Evolutionary conservation across 2,888 invertebrate genomes (phyloP).

Genomic region (Ornithoptera alexandrae): DNA sequence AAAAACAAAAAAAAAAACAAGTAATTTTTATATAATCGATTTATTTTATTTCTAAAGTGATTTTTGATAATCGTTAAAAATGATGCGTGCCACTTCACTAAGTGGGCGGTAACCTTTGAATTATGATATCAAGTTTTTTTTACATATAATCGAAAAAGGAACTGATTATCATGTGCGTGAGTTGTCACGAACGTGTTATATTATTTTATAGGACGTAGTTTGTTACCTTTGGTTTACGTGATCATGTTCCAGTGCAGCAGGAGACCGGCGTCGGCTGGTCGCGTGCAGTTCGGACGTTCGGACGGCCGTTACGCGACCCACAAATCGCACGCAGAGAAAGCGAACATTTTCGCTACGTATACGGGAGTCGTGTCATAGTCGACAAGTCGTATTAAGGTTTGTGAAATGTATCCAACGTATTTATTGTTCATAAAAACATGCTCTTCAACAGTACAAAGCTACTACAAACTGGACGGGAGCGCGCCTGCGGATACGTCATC

Average conservation of each 20-base stretch:
- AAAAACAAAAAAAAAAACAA: no score
- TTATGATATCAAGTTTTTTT: no score
- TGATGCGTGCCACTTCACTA: no score
- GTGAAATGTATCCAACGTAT: background rate
- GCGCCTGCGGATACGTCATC: no score
- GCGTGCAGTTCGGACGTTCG: constrained; percentile 23
- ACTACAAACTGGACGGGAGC: background rate
- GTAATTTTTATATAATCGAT: no score
- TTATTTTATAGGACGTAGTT: no score
- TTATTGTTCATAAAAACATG: background rate
- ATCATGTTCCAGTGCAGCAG: background rate
- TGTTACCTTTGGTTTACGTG: background rate
- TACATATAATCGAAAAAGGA: no score
- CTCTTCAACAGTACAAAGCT: background rate
- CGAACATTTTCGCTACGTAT: constrained; percentile 46
- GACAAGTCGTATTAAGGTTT: background rate
- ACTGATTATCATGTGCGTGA: no score
- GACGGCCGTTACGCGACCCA: constrained; percentile 53
- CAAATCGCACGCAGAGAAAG: constrained; percentile 51
- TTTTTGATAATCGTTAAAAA: no score
- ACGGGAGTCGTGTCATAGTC: constrained; percentile 31
- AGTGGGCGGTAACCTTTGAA: no score
- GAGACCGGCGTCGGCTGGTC: constrained; percentile 14
- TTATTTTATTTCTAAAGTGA: no score
- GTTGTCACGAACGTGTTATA: no score